phyloP scores from a whole-genome alignment of 2,888 invertebrate genomes.

The Ashinkailepas kermadecensis region DNA sequence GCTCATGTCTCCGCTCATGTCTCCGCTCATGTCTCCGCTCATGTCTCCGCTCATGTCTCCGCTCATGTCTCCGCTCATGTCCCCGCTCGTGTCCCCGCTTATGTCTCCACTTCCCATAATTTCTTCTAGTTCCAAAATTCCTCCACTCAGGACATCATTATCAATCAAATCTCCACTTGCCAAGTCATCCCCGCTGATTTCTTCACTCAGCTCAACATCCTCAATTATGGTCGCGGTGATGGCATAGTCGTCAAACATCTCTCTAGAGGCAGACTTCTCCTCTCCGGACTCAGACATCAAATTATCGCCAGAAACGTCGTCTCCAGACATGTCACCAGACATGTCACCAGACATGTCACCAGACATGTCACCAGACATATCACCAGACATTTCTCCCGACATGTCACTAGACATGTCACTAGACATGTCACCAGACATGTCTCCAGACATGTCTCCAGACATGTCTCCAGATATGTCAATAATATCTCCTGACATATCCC shows the following conservation, averaged over 20 bases:
- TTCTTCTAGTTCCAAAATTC: too few species aligned
- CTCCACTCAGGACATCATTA: too few species aligned
- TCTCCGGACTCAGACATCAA: constrained; percentile 20
- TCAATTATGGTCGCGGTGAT: neutral
- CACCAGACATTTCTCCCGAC: constrained; percentile 43
- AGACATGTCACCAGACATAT: neutral
- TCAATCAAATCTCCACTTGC: neutral
- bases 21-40: too few species aligned
- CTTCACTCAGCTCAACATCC: constrained; percentile 9
- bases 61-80: neutral
- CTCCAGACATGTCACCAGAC: constrained; percentile 23
- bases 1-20: too few species aligned
- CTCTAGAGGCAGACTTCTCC: constrained; percentile 20
- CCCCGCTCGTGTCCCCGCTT: too few species aligned
- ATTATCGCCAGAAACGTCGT: constrained; percentile 26
- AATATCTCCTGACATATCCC: constrained; percentile 41
- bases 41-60: constrained; percentile 1
- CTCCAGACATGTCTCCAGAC: constrained; percentile 43
- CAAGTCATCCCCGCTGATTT: neutral
- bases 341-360: constrained; percentile 20
- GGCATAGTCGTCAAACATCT: neutral
- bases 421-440: constrained; percentile 11
- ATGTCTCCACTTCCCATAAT: too few species aligned
- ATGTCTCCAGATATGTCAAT: neutral
- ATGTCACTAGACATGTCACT: constrained; percentile 43